Conservation (phyloP, 2,113 vertebrate genomes). For the Myotis yumanensis region DNA sequence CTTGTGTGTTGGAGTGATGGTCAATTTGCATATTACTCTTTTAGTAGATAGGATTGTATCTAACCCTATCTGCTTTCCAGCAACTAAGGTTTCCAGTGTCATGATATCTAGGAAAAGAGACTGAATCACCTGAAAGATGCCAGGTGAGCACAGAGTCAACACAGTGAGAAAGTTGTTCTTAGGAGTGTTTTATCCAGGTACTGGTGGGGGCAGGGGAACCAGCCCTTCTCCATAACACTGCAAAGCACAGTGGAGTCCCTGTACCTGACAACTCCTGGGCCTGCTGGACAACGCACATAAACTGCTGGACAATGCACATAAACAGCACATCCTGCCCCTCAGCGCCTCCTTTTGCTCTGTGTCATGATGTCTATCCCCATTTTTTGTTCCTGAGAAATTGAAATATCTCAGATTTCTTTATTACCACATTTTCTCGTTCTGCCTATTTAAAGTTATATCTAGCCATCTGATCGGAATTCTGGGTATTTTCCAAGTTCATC, state of each 20-base stretch:
- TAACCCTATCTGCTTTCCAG: not conserved
- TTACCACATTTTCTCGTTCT: not conserved
- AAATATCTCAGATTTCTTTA: not conserved
- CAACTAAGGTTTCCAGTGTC: not conserved
- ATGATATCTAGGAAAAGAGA: not conserved
- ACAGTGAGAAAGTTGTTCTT: not conserved
- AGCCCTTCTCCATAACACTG: not conserved
- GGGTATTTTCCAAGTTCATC: not conserved
- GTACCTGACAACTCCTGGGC: not conserved
- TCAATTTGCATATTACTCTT: too few species aligned
- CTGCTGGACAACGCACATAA: not conserved
- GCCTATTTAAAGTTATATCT: not conserved
- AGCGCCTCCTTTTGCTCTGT: not conserved
- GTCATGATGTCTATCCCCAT: not conserved
- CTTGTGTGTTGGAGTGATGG: too few species aligned
- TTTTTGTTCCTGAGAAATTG: not conserved
- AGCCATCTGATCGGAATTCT: not conserved
- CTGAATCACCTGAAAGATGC: not conserved
- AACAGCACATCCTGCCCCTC: not conserved
- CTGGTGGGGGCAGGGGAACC: not conserved
- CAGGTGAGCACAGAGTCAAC: not conserved
- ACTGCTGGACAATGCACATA: not conserved
- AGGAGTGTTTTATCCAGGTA: not conserved
- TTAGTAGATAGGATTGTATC: not conserved
- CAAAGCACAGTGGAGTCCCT: not conserved